phyloP scores from a whole-genome alignment of 2,113 vertebrate species.

The Pipra filicauda region DNA sequence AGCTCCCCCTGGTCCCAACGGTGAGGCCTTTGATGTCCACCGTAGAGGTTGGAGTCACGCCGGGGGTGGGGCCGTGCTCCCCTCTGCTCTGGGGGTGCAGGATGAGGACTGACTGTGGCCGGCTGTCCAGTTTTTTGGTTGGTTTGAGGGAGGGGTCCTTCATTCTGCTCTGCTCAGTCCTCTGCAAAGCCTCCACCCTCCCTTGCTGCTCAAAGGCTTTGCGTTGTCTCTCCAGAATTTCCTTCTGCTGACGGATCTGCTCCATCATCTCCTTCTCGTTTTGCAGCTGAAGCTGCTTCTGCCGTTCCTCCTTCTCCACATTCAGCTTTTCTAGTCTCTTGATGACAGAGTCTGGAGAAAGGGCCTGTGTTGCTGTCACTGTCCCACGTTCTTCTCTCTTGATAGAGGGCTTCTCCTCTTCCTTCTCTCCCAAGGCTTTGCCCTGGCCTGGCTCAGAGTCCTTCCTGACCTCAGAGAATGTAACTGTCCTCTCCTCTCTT shows the following conservation, averaged over 20 bases:
- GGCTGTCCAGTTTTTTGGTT: constrained; percentile 44
- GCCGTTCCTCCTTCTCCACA: constrained; percentile 87
- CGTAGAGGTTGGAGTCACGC: background rate
- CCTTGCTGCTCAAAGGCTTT: constrained; percentile 80
- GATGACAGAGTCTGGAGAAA: constrained; percentile 74
- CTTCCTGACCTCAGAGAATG: background rate
- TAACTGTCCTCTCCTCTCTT: constrained; percentile 16
- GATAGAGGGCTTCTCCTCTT: constrained; percentile 6
- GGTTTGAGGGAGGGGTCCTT: constrained; percentile 41
- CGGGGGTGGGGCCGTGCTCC: constrained; percentile 39
- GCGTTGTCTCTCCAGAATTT: constrained; percentile 85
- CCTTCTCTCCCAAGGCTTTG: background rate
- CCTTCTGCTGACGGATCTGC: constrained; percentile 92
- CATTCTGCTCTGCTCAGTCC: constrained; percentile 74
- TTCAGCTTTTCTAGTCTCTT: constrained; percentile 89
- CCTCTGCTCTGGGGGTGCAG: constrained; percentile 62
- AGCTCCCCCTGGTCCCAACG: constrained; percentile 55
- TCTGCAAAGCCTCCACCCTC: constrained; percentile 75
- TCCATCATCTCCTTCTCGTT: constrained; percentile 96
- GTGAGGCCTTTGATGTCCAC: constrained; percentile 59
- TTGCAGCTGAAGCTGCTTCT: constrained; percentile 85
- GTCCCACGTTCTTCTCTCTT: constrained; percentile 21
- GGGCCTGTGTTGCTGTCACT: background rate
- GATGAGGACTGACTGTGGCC: constrained; percentile 56
- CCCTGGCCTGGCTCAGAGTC: background rate